Evolutionary conservation across 2,113 vertebrate species (phyloP), one percentile per base, ranked within the genome.

Genomic region (Rhinopithecus roxellana): DNA sequence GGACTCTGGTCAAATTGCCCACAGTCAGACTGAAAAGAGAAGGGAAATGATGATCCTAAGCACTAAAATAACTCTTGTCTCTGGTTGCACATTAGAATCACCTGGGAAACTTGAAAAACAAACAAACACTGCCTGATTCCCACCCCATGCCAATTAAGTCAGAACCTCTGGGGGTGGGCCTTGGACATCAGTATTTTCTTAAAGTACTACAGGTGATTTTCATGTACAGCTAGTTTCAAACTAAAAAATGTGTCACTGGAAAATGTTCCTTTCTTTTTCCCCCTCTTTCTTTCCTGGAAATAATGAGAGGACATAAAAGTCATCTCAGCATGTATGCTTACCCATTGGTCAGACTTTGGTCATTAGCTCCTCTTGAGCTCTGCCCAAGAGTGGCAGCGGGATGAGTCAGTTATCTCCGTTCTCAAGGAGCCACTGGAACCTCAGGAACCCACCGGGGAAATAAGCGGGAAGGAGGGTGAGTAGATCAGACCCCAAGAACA

Each of bases 361-460:
- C 6, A 38, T 86, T 18, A 59, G 59, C 40, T 78, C 8, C 22
- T 59, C 52, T 59, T 89, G 92, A 70, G 40, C 38, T 80, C 43
- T 84, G 48, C 48, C 43, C 35, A 91, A 80, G 57, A 95, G 32
- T 72, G 64, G 83, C 74, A 77, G 23, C n/a, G 52, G 45, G 52
- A 61, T 95, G 43, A 82, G 48, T 94, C 78, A 95, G 75, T n/a
- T n/a, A 17, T 83, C 30, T 95, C 89, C 25, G 32, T 90, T 91
- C 55, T 67, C 86, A 82, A 72, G 40, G 40, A 82, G 3, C 11
- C 22, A 48, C 0, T 59, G 43, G 11, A 22, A 43, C 61, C 61
- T 64, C 30, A 10, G 43, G 69, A 89, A 30, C 12, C 43, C 25
- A 14, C 16, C 25, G 67, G 75, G 72, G 32, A 67, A 93, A 55